phyloP scores from a whole-genome alignment of 1,140 invertebrate genomes.

The Varroa destructor region DNA sequence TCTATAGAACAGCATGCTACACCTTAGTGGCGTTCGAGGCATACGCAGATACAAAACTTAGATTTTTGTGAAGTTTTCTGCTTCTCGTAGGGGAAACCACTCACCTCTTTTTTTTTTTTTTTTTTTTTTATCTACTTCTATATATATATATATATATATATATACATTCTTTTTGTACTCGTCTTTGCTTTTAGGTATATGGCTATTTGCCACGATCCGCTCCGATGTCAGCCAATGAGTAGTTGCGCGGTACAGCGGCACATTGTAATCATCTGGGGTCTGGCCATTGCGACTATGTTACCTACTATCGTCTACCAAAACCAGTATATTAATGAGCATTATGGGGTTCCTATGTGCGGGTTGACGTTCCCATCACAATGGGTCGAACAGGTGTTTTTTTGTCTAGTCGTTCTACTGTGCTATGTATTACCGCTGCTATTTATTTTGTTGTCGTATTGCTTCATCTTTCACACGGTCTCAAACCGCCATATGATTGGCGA shows the following conservation, averaged over 20 bases:
- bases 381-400: constrained; percentile 7
- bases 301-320: constrained; percentile 9
- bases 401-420: background rate
- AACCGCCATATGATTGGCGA: too few relatives aligned
- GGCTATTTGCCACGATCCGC: constrained; percentile 19
- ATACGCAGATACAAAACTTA: too few relatives aligned
- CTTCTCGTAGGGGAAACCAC: too few relatives aligned
- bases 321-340: background rate
- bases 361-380: background rate
- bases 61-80: too few relatives aligned
- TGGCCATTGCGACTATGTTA: background rate
- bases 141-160: too few relatives aligned
- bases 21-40: too few relatives aligned
- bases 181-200: background rate
- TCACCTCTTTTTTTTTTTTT: too few relatives aligned
- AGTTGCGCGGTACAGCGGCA: background rate
- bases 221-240: constrained; percentile 13
- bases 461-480: constrained; percentile 19
- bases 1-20: too few relatives aligned
- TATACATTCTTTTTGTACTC: too few relatives aligned
- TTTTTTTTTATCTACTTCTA: too few relatives aligned
- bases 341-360: constrained; percentile 11
- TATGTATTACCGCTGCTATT: constrained; percentile 7
- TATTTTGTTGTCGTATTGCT: constrained; percentile 10
- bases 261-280: constrained; percentile 1